Evolutionary conservation across 2,113 vertebrate genomes (phyloP).

Genomic region (Holacanthus passer): DNA sequence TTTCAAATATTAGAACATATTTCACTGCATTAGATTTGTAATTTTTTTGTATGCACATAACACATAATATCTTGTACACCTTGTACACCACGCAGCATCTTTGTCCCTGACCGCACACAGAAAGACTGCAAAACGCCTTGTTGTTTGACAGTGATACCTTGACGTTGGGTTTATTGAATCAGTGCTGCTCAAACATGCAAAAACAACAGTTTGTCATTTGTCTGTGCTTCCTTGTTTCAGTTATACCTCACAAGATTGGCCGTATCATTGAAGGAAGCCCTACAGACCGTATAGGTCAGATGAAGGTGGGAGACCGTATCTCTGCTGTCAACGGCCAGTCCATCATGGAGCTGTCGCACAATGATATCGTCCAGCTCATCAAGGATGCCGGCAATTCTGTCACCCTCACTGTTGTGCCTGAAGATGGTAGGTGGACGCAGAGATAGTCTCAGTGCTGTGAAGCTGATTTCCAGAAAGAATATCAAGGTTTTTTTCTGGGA

Average conservation of each 20-base stretch:
- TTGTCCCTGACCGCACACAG: not conserved
- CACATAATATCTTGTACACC: not conserved
- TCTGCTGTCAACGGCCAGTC: conserved; percentile 94
- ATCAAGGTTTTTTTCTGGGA: not conserved
- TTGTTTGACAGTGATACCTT: not conserved
- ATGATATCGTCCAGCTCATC: conserved; percentile 97
- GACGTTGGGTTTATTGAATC: not conserved
- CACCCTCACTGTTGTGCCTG: conserved; percentile 93
- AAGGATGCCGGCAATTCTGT: conserved; percentile 94
- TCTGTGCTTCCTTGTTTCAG: conserved; percentile 74
- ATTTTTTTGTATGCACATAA: not conserved
- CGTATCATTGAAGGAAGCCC: conserved; percentile 97
- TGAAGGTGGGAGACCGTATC: conserved; percentile 96
- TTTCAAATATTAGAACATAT: not conserved
- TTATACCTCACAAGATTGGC: conserved; percentile 98
- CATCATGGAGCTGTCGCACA: conserved; percentile 94
- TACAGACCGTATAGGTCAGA: conserved; percentile 91
- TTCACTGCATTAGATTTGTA: not conserved
- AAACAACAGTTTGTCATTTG: not conserved
- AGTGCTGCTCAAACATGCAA: not conserved
- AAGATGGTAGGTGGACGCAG: conserved; percentile 87
- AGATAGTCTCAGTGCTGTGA: not conserved
- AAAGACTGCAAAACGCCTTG: not conserved
- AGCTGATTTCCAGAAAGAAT: not conserved
- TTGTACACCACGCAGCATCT: not conserved